Base-by-base conservation (phyloP, 2,113 vertebrate species). In the Myxocyprinus asiaticus region DNA sequence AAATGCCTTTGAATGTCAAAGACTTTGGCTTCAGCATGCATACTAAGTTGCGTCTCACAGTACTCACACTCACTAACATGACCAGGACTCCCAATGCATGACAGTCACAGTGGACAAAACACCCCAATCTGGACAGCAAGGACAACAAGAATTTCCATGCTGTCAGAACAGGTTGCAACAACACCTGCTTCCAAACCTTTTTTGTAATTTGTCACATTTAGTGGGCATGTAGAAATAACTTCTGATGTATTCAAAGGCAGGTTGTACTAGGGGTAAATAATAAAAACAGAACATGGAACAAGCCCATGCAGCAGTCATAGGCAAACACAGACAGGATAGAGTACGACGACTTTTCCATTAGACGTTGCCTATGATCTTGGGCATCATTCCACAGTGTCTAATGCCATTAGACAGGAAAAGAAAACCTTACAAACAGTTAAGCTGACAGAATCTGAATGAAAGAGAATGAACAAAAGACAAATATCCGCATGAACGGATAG, bases 401-500 rank as follows among this genome's bases (percentile, higher is more conserved):
- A 66, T 72, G 67, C 44, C 75, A 77, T 82, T 82, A 74, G 62
- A 68, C 11, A 78, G 15, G 15, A 22, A 61, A 47, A 66, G 33
- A 71, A 64, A 68, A 62, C 58, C 67, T 45, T 51, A 72, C 78
- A 81, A 78, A 75, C 65, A 81, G 64, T 77, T 42, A 74, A 68
- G 70, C 76, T 51, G 68, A 74, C 61, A 79, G 76, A 80, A 67
- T 64, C 63, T 81, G 65, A 81, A 82, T 80, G 59, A 81, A 77
- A 81, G 71, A 10, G 66, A 82, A 76, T 79, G 80, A 86, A 82
- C 88, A 78, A 90, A 78, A 86, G 82, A 87, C 86, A 87, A 90
- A 91, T 87, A 90, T 88, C 88, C 81, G 85, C 81, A 88, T 87
- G 87, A 88, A 87, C 84, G 88, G 89, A 90, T 89, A 87, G 87